Evolutionary conservation across 2,113 vertebrate species (phyloP).

Genomic region (Sebastes schlegelii): DNA sequence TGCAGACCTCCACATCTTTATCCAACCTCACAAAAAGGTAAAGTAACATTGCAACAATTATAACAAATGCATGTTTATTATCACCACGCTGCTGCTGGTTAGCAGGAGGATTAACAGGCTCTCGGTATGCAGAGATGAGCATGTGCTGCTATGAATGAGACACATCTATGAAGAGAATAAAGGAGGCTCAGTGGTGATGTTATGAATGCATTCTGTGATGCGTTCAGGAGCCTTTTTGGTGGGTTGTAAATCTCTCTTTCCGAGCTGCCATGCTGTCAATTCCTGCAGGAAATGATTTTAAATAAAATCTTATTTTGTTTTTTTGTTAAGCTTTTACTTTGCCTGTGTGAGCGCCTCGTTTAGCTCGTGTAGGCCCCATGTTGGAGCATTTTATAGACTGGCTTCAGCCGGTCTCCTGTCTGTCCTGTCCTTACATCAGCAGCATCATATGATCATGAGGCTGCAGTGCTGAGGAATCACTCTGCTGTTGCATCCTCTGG

Average conservation of each 20-base stretch:
- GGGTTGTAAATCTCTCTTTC: not conserved
- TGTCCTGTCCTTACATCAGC: conserved; percentile 60
- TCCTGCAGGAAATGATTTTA: not conserved
- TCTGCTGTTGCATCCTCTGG: conserved; percentile 27
- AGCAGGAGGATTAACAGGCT: conserved; percentile 20
- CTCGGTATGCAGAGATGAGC: not conserved
- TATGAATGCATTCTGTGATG: conserved; percentile 25
- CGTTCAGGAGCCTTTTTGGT: conserved; percentile 46
- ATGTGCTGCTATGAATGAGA: conserved; percentile 33
- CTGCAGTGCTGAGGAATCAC: conserved; percentile 50
- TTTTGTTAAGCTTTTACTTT: not conserved
- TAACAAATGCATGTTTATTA: not conserved
- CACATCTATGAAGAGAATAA: fast-evolving
- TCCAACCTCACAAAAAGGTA: conserved; percentile 65
- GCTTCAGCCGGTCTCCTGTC: conserved; percentile 69
- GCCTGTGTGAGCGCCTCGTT: not conserved
- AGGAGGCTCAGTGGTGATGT: not conserved
- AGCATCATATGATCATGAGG: conserved; percentile 62
- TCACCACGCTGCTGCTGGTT: not conserved
- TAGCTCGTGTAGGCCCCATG: conserved; percentile 48
- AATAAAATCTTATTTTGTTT: not conserved
- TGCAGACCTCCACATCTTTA: not conserved
- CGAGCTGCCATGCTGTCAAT: not conserved
- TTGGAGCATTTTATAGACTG: conserved; percentile 36
- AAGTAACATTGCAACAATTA: conserved; percentile 14